Conservation (phyloP, 2,113 vertebrate genomes). For the Perognathus longimembris region DNA sequence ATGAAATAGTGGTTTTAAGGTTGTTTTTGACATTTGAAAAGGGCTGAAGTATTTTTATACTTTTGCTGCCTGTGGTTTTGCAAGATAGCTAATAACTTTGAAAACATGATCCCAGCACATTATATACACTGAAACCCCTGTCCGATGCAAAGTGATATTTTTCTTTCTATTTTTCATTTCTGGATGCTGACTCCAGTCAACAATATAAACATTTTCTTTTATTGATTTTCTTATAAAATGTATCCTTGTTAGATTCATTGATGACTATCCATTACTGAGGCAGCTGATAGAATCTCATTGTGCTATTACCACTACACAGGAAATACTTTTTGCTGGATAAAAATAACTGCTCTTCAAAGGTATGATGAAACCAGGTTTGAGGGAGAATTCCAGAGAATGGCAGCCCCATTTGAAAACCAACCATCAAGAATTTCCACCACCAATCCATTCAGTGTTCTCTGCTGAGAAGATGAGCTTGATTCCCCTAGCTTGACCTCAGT, state of each 20-base stretch:
- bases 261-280: constrained; percentile 78
- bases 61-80: constrained; percentile 65
- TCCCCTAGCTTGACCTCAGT: constrained; percentile 16
- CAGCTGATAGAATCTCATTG: constrained; percentile 72
- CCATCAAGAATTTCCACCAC: neutral
- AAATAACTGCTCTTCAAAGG: constrained; percentile 51
- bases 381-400: constrained; percentile 36
- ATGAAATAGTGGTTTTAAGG: constrained; percentile 75
- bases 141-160: constrained; percentile 73
- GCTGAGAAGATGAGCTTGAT: neutral
- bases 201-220: constrained; percentile 78
- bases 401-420: constrained; percentile 33
- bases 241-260: constrained; percentile 79
- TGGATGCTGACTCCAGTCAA: constrained; percentile 75
- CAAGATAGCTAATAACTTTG: constrained; percentile 76
- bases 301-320: constrained; percentile 48
- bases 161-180: constrained; percentile 82
- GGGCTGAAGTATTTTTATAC: constrained; percentile 76
- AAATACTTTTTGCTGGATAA: constrained; percentile 63
- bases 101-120: constrained; percentile 57
- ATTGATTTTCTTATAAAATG: constrained; percentile 82
- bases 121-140: constrained; percentile 56
- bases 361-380: constrained; percentile 49
- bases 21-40: constrained; percentile 78
- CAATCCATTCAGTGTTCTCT: constrained; percentile 40